These are phyloP conservation scores for Vulpes vulpes DNA, from an alignment of 2,113 vertebrate species.

Conservation along the genomic window DNA sequence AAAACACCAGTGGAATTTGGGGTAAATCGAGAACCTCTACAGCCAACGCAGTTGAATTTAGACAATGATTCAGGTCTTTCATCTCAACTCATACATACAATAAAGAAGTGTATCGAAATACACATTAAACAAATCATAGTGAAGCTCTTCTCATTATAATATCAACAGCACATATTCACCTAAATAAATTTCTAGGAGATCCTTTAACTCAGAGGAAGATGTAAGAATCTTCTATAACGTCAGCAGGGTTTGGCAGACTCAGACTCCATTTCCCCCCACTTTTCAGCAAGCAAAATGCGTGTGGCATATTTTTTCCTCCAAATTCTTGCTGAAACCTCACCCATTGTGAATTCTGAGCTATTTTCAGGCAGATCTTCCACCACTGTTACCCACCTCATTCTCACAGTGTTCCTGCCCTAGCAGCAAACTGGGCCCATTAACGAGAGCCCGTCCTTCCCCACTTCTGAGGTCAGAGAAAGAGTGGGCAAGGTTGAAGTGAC, in stretches of 20 bases:
- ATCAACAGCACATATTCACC: not conserved
- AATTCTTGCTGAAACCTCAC: conserved; percentile 58
- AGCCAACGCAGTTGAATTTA: conserved; percentile 2
- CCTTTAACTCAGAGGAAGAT: conserved; percentile 13
- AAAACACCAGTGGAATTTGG: not conserved
- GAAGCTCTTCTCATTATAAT: conserved; percentile 27
- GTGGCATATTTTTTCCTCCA: conserved; percentile 23
- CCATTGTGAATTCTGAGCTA: conserved; percentile 22
- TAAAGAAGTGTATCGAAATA: not conserved
- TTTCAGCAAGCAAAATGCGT: conserved; percentile 35
- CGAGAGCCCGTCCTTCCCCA: not conserved
- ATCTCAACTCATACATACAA: not conserved
- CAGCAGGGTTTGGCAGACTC: not conserved
- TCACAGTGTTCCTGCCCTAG: not conserved
- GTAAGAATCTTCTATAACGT: not conserved
- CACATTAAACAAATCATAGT: not conserved
- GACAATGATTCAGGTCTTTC: not conserved
- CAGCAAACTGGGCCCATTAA: not conserved
- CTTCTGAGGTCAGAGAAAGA: not conserved
- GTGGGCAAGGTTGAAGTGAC: not conserved
- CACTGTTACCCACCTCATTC: not conserved
- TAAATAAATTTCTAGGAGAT: not conserved
- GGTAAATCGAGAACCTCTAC: not conserved
- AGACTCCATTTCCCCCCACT: not conserved
- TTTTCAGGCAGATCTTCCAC: not conserved